phyloP scores from a whole-genome alignment of 2,888 invertebrate genomes.

The Cinara cedri region DNA sequence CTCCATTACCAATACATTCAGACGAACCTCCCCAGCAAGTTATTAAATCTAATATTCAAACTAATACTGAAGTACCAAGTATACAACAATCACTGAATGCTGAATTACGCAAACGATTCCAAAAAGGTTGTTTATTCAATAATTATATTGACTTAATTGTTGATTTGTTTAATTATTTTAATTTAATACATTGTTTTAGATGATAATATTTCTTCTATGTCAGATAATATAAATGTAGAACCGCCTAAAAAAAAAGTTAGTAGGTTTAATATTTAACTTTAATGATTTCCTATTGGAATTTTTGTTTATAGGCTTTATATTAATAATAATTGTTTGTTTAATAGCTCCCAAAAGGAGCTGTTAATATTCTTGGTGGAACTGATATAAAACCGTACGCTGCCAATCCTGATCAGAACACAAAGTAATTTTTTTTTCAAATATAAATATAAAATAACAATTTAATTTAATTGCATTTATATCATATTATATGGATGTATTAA shows the following conservation, averaged over 20 bases:
- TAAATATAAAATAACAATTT: background rate
- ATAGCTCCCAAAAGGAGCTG: constrained; percentile 39
- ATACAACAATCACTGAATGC: constrained; percentile 48
- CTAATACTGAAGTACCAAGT: constrained; percentile 14
- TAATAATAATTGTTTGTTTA: constrained; percentile 19
- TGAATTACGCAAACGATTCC: constrained; percentile 30
- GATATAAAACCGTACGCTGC: background rate
- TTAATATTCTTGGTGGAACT: constrained; percentile 25
- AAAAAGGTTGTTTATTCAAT: constrained; percentile 43
- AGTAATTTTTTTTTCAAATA: background rate
- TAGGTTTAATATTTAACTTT: background rate
- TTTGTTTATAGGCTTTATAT: background rate
- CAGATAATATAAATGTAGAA: constrained; percentile 26
- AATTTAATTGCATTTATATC: background rate
- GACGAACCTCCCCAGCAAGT: constrained; percentile 32
- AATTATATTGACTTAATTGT: background rate
- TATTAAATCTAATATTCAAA: background rate
- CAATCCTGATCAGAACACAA: background rate
- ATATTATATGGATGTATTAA: background rate
- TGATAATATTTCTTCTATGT: background rate
- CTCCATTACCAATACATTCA: constrained; percentile 34
- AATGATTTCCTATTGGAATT: background rate
- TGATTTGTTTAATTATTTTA: background rate
- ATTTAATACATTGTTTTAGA: background rate
- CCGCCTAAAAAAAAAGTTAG: constrained; percentile 29